Evolutionary conservation across 2,113 vertebrate species (phyloP), one percentile per base, ranked within the genome.

Genomic region (Eudyptes chrysolophus): DNA sequence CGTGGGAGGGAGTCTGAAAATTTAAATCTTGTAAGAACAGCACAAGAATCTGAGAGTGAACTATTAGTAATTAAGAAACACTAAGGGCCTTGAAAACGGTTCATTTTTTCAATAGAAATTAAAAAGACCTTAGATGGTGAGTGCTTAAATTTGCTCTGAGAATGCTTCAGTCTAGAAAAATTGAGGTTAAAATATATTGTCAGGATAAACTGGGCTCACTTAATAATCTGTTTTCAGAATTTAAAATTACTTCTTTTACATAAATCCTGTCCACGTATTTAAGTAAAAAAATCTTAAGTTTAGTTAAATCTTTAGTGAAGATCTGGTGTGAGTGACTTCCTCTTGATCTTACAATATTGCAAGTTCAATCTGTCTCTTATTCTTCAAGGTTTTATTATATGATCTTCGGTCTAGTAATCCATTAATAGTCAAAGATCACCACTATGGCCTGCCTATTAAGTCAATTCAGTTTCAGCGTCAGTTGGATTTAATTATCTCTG

Each of bases 391-490:
- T 77, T 98, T 99, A n/a, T 74, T 99, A 7, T 99, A 99, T 80
- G 99, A 99, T 96, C 99, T 99, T 82, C 99, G 99, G 29, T 99
- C 99, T 27, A 99, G 89, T 95, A 98, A 98, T 32, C 99, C 99
- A 1, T 94, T 99, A 92, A 97, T 99, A 75, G 99, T 99, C 34
- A 99, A 99, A 96, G 99, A 99, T 97, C 99, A 99, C 96, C 99
- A 99, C 77, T 99, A 99, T 66, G 99, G 99, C 48, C 97, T 99
- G 58, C 99, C 99, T 51, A 99, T 99, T 94, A 99, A 99, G 92
- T 99, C 99, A 2, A 55, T 99, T 82, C 98, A 99, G 97, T 99
- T 99, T 98, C 99, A 99, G 18, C 79, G 96, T 48, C 98, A 98
- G 3, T 90, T 99, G 96, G 99, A 99, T 96, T 98, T 99, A 89